Percentiles rank a stretch among this genome's conserved stretches.
Evolutionary conservation across 2,113 vertebrate genomes (phyloP).

Genomic region (Hipposideros armiger): DNA sequence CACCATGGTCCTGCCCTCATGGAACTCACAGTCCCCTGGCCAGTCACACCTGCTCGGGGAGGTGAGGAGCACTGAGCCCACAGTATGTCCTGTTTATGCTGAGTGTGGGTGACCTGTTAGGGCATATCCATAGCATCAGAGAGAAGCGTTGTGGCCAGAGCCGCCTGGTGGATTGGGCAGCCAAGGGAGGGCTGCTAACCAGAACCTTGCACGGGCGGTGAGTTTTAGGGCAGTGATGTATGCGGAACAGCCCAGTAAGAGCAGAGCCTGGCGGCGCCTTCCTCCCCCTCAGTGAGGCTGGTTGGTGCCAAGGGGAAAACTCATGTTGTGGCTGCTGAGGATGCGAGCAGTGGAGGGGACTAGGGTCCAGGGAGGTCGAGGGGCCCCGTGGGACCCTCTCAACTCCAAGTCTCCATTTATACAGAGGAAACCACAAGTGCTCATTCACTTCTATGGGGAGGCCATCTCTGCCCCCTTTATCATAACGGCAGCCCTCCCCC

Average conservation of each 20-base stretch:
- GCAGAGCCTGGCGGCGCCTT: neutral
- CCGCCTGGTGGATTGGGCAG: neutral
- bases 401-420: neutral
- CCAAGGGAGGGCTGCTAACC: too few species aligned
- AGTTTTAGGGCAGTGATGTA: neutral
- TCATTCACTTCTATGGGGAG: rapidly evolving
- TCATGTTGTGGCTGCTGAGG: neutral
- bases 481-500: neutral
- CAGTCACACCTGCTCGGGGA: neutral
- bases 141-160: neutral
- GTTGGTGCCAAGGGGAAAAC: rapidly evolving
- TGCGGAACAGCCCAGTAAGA: rapidly evolving
- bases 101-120: neutral
- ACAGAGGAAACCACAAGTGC: rapidly evolving
- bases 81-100: rapidly evolving
- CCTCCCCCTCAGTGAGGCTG: neutral
- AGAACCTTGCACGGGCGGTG: neutral
- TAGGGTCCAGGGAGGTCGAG: rapidly evolving
- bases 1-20: rapidly evolving
- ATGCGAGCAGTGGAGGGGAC: rapidly evolving
- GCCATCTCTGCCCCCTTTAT: neutral
- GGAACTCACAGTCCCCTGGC: neutral
- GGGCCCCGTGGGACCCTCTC: neutral
- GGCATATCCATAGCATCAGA: neutral
- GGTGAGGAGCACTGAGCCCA: neutral